Conservation (phyloP, 1,140 invertebrate species). For the Magallana angulata region DNA sequence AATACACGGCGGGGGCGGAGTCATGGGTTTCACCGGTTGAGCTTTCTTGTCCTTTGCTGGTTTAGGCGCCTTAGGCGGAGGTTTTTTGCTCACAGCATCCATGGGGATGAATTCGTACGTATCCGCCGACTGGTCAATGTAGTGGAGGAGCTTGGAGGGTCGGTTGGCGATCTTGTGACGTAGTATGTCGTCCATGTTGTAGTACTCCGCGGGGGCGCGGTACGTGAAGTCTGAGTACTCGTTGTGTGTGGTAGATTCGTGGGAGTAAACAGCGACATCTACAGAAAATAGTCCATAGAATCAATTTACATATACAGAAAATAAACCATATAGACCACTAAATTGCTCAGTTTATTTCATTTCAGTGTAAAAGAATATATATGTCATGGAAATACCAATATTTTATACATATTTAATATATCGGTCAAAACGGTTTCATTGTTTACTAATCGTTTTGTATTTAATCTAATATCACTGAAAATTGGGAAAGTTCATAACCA, state of each 20-base stretch:
- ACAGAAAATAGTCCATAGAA: background rate
- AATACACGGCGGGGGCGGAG: background rate
- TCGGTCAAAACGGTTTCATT: too few relatives aligned
- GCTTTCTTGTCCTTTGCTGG: background rate
- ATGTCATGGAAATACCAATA: too few relatives aligned
- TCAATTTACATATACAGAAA: too few relatives aligned
- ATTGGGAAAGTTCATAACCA: too few relatives aligned
- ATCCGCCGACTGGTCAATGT: background rate
- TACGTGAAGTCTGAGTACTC: constrained; percentile 31
- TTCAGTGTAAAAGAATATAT: too few relatives aligned
- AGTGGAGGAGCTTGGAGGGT: background rate
- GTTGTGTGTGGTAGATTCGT: background rate
- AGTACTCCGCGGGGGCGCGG: constrained; percentile 25
- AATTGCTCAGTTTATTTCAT: too few relatives aligned
- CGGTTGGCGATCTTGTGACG: background rate
- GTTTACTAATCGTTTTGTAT: too few relatives aligned
- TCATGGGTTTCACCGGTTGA: constrained; percentile 14
- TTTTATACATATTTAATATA: too few relatives aligned
- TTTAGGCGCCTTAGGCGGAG: constrained; percentile 26
- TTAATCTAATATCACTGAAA: too few relatives aligned
- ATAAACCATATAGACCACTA: too few relatives aligned
- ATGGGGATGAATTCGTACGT: constrained; percentile 28
- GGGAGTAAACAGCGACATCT: constrained; percentile 40
- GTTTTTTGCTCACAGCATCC: background rate
- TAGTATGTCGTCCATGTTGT: constrained; percentile 47